These are phyloP conservation scores for Nephrotoma appendiculata DNA, from an alignment of 2,888 invertebrate genomes.

Conservation along the genomic window DNA sequence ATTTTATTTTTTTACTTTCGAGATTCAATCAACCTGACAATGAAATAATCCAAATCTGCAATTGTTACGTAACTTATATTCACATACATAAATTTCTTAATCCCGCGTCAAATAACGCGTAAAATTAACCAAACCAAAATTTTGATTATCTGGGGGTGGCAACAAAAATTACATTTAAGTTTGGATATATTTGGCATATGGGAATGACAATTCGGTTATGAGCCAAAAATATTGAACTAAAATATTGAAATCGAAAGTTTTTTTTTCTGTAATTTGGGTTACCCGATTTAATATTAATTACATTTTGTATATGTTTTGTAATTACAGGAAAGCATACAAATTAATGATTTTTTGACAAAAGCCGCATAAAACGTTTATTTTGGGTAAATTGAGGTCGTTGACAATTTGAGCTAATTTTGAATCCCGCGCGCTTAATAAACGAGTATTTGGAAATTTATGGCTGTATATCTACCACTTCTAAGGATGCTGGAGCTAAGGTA, in stretches of 20 bases:
- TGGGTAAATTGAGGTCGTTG: background rate
- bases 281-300: background rate
- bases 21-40: background rate
- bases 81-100: background rate
- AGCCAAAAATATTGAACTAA: background rate
- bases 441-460: background rate
- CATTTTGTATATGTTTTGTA: background rate
- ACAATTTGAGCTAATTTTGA: background rate
- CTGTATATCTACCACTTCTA: background rate
- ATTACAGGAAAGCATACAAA: background rate
- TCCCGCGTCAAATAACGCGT: background rate
- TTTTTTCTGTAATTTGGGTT: background rate
- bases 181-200: background rate
- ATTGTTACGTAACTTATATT: background rate
- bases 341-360: background rate
- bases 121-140: background rate
- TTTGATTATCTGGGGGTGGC: background rate
- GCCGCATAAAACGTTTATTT: background rate
- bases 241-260: background rate
- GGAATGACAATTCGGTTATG: background rate
- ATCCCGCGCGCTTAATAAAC: background rate
- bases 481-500: background rate
- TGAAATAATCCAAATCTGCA: background rate
- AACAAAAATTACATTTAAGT: background rate
- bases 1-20: background rate